Evolutionary conservation across 2,797 vertebrate genomes (phyloP).

Genomic region (Sphenodon punctatus): DNA sequence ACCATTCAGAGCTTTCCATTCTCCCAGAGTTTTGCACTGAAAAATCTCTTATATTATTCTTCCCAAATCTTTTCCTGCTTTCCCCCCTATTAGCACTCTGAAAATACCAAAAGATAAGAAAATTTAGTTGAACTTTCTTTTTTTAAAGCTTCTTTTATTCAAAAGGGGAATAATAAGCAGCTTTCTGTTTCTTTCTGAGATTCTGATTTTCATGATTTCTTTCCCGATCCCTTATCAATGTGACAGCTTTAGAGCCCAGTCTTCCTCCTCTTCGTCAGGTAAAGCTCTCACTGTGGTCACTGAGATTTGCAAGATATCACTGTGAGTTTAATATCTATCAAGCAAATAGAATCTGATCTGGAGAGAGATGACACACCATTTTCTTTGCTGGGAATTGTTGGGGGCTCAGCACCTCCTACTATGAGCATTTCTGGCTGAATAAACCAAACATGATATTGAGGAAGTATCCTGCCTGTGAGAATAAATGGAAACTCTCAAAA

Average conservation of each 20-base stretch:
- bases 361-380: fast-evolving
- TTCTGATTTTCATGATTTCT: not conserved
- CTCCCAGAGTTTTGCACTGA: not conserved
- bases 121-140: not conserved
- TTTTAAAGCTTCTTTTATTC: not conserved
- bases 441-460: not conserved
- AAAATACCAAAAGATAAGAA: not conserved
- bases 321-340: too few relatives aligned
- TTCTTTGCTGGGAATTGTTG: not conserved
- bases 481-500: not conserved
- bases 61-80: slow-evolving; percentile 1
- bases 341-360: not conserved
- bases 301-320: not conserved
- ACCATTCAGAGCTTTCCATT: not conserved
- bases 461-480: not conserved
- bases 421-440: not conserved
- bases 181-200: not conserved
- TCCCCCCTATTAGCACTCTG: not conserved
- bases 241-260: not conserved
- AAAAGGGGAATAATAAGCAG: not conserved
- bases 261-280: not conserved
- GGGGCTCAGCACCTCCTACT: not conserved
- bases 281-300: not conserved
- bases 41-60: not conserved
- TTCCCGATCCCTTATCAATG: not conserved